Conservation (phyloP, 2,113 vertebrate species). For the Typhlomys cinereus region DNA sequence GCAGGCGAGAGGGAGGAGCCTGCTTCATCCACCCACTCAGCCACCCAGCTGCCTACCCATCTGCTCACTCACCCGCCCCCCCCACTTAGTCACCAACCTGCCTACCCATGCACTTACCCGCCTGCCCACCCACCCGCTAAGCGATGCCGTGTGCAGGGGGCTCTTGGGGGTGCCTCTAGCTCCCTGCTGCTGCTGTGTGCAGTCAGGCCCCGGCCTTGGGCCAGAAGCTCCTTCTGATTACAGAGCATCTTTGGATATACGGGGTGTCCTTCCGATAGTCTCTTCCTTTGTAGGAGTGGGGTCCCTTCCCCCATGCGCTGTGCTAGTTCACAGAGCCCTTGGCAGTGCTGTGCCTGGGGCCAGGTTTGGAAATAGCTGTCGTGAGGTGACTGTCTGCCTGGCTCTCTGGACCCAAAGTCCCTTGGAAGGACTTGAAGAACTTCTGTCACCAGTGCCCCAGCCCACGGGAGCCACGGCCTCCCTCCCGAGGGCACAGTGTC, state of each 20-base stretch:
- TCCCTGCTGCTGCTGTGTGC: background rate
- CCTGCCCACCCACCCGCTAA: no score
- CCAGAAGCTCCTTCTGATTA: background rate
- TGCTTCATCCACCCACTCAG: background rate
- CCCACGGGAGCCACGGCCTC: background rate
- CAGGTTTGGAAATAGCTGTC: no score
- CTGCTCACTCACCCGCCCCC: no score
- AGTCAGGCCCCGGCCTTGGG: background rate
- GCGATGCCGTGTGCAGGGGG: background rate
- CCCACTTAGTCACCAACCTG: no score
- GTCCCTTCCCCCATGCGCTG: no score
- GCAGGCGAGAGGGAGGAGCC: background rate
- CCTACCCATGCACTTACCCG: no score
- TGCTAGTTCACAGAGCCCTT: background rate
- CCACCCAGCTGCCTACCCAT: background rate
- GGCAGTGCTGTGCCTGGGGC: background rate
- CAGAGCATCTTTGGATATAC: background rate
- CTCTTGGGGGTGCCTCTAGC: background rate
- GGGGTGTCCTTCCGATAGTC: background rate
- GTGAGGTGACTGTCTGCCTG: background rate
- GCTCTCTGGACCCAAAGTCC: background rate
- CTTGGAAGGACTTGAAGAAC: background rate
- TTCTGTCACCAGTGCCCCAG: background rate
- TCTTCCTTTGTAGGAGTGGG: background rate
- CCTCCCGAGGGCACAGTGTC: background rate